Evolutionary conservation across 2,888 invertebrate species (phyloP).

Genomic region (Glyphotaelius pellucidus): DNA sequence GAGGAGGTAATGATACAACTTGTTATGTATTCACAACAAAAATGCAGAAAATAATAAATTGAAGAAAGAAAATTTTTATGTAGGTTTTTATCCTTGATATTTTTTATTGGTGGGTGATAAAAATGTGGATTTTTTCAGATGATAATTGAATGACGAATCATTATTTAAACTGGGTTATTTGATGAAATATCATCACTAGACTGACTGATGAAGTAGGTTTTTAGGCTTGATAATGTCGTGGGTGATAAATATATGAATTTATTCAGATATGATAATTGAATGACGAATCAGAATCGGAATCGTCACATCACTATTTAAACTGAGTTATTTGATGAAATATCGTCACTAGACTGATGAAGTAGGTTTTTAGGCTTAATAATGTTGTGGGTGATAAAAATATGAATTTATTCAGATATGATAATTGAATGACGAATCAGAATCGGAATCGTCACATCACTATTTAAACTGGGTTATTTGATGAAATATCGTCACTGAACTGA

Average conservation of each 20-base stretch:
- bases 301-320: background rate
- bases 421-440: background rate
- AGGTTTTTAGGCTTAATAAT: background rate
- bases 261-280: background rate
- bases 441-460: background rate
- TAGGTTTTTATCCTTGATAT: background rate
- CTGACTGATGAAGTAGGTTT: too few relatives aligned
- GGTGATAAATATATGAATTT: background rate
- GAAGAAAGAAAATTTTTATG: background rate
- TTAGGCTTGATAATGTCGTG: background rate
- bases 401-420: too few relatives aligned
- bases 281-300: background rate
- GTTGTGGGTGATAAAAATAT: background rate
- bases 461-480: too few relatives aligned
- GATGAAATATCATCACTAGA: too few relatives aligned
- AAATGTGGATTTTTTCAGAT: too few relatives aligned
- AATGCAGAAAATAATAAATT: background rate
- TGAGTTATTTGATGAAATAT: background rate
- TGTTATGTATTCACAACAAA: conserved; percentile 9
- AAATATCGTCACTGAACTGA: background rate
- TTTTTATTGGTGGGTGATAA: too few relatives aligned
- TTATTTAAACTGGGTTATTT: too few relatives aligned
- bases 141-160: too few relatives aligned
- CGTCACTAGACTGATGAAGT: background rate
- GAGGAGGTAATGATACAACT: background rate